Base-by-base conservation (phyloP, 2,888 invertebrate genomes). In the Stenodera caucasica region DNA sequence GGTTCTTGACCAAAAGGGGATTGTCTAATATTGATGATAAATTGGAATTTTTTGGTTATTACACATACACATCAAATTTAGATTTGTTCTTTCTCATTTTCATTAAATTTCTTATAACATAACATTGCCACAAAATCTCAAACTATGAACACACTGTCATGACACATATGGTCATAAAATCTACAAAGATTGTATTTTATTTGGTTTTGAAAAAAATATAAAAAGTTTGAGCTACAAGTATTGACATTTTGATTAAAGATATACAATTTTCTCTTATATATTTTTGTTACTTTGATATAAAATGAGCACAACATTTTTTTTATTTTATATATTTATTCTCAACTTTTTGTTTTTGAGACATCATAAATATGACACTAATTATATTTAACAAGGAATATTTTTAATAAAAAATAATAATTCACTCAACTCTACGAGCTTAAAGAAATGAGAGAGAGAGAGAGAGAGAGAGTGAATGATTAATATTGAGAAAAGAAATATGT, bases 211-310 rank as follows among this genome's bases (percentile, higher is more conserved):
- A 78, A 76, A 77, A 75, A 76, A 77, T 77, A 77, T 75, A 77
- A 73, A 74, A 76, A 76, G 73, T 76, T 75, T 79, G 79, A 80
- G 79, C 79, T 79, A 79, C 75, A 74, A 75, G 72, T 80, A 80
- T 80, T 80, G 80, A 80, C 80, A 80, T 80, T n/a, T 78, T 74
- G 75, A 77, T 78, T 76, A 74, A 75, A 74, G 70, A 68, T 74
- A 71, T 69, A 70, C 67, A 70, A 53, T 35, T 33, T 30, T 35
- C 35, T 45, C 54, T 58, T 60, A 61, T 61, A 55, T 63, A 64
- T 61, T 61, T 70, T 70, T 67, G 63, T 62, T 66, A 66, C 72
- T 70, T 70, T 74, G 73, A 76, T 78, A 78, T 76, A 77, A 77
- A 78, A 79, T 77, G 76, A 76, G 76, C 76, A 75, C 75, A 75